Base-by-base conservation (phyloP, 2,113 vertebrate species). In the Gopherus evgoodei region DNA sequence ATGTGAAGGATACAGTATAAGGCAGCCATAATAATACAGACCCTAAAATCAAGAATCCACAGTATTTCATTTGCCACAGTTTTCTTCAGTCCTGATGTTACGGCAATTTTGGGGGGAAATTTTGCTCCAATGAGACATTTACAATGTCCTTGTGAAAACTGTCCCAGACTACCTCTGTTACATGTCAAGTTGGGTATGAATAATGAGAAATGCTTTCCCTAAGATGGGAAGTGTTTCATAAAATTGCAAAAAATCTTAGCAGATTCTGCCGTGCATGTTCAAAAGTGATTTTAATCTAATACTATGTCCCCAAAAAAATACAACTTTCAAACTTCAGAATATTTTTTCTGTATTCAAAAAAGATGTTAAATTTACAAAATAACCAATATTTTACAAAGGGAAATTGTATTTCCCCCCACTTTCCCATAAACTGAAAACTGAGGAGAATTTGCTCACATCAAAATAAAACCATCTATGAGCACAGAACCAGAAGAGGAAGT, bases 151-250 rank as follows among this genome's bases (percentile, higher is more conserved):
- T 57, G 5, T 78, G 38, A 3, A 91, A 29, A 21, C 69, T 65
- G 47, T 85, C 17, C 13, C 87, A 87, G 80, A 91, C 84, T 88
- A 93, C 3, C 35, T 44, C 75, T 93, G 62, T 49, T 49, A 16
- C 35, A 4, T 44, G 8, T 81, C 44, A 80, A n/a, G 79, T 16
- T 79, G 29, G 3, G 72, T 24, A 85, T 12, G 87, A 93, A 89
- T 3, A 1, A 92, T 89, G 5, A 49, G 21, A 24, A 86, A 17
- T 21, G 65, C 24, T 89, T 14, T 79, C 69, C 84, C 29, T 84
- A 14, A 2, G 3, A 5, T 6, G 93, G 29, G 14, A 85, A 84
- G 79, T 69, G 6, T 0, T 81, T 88, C 50, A 31, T 84, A 57
- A 90, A 95, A 14, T 21, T 84, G 21, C 6, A 81, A 59, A 86